Evolutionary conservation across 2,888 invertebrate genomes (phyloP).

Genomic region (Diarsia mendica): DNA sequence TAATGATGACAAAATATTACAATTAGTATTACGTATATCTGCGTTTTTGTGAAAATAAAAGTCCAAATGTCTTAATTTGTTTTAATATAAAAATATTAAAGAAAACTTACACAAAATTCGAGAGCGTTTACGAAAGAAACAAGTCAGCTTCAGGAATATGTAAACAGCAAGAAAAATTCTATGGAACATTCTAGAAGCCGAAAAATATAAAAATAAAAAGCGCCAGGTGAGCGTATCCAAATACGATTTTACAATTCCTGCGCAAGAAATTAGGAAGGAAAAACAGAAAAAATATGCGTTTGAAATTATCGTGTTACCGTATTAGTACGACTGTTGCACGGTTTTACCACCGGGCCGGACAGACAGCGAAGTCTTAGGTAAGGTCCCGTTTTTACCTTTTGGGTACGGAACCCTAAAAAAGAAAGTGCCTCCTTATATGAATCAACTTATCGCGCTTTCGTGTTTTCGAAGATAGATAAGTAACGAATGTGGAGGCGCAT

Average conservation of each 20-base stretch:
- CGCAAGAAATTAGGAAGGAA: no score
- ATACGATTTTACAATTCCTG: constrained; percentile 11
- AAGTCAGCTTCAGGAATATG: background rate
- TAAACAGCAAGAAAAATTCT: background rate
- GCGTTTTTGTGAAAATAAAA: constrained; percentile 9
- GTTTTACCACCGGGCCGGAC: no score
- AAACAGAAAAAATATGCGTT: no score
- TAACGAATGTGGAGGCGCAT: background rate
- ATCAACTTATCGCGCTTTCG: no score
- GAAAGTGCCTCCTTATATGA: no score
- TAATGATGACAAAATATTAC: no score
- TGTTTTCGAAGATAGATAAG: no score
- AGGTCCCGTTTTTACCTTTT: no score
- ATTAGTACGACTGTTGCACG: no score
- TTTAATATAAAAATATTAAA: constrained; percentile 3
- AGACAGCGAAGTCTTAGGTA: no score
- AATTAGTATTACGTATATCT: background rate
- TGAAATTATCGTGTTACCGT: no score
- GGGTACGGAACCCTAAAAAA: no score
- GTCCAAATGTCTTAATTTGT: background rate
- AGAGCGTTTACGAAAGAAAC: background rate
- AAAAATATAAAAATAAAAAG: background rate
- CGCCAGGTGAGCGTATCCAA: background rate
- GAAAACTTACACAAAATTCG: background rate
- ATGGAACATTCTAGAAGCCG: constrained; percentile 15